Evolutionary conservation across 1,140 invertebrate genomes (phyloP).

Genomic region (Papilio dardanus): DNA sequence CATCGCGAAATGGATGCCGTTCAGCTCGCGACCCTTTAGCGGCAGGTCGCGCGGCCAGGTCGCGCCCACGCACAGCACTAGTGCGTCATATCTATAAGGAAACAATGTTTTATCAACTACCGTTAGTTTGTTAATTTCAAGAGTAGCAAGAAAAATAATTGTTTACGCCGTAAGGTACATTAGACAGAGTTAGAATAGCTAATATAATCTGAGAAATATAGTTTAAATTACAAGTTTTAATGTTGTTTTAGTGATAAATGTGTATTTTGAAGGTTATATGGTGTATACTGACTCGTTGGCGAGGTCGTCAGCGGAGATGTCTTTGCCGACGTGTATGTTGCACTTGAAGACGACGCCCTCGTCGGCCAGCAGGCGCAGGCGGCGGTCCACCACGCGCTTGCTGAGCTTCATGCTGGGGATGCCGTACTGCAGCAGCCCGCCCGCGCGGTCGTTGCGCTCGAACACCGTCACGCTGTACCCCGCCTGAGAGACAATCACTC

Average conservation of each 20-base stretch:
- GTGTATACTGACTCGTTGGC: not conserved
- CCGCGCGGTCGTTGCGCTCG: slow-evolving; percentile 97
- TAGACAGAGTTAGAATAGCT: too few relatives aligned
- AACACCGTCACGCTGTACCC: slow-evolving; percentile 97
- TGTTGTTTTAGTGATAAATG: too few relatives aligned
- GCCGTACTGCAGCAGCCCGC: slow-evolving; percentile 97
- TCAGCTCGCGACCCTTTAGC: slow-evolving; percentile 91
- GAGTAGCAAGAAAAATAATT: too few relatives aligned
- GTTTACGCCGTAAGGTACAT: too few relatives aligned
- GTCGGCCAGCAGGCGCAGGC: slow-evolving; percentile 92
- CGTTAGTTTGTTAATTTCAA: too few relatives aligned
- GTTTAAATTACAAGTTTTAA: too few relatives aligned
- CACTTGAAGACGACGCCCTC: slow-evolving; percentile 97
- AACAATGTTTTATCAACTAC: not conserved
- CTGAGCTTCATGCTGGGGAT: slow-evolving; percentile 99
- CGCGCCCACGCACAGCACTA: slow-evolving; percentile 95
- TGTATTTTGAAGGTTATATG: not conserved
- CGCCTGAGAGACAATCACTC: slow-evolving; percentile 79
- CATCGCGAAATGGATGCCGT: slow-evolving; percentile 98
- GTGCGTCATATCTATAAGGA: slow-evolving; percentile 89
- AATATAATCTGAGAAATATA: too few relatives aligned
- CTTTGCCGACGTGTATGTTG: slow-evolving; percentile 95
- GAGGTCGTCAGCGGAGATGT: slow-evolving; percentile 89
- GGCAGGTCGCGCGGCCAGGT: slow-evolving; percentile 97
- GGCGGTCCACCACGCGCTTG: slow-evolving; percentile 95